Conservation (phyloP, 1,140 invertebrate species). For the Ylistrum balloti region DNA sequence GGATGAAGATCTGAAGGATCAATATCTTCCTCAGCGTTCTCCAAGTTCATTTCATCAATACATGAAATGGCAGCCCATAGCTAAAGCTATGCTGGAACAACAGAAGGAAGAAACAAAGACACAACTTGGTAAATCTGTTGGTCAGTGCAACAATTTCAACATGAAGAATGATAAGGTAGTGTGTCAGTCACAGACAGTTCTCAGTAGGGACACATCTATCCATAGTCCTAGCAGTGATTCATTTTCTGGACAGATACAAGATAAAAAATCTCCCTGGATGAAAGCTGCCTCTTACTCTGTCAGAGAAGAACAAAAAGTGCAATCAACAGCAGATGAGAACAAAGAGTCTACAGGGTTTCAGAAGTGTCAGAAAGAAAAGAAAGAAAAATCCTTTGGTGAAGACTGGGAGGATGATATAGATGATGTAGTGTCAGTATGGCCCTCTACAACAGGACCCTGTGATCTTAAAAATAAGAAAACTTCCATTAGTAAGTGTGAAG, state of each 20-base stretch:
- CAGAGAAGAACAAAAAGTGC: neutral
- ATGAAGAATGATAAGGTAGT: neutral
- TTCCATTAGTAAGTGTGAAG: neutral
- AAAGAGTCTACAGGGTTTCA: neutral
- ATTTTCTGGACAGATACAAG: neutral
- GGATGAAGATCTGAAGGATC: neutral
- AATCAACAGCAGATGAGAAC: neutral
- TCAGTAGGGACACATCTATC: neutral
- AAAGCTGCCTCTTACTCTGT: neutral
- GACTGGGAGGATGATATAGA: slow-evolving; percentile 32
- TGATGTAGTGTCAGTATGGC: neutral
- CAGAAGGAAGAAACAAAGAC: neutral
- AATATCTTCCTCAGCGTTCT: slow-evolving; percentile 9
- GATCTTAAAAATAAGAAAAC: neutral
- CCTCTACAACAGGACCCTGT: neutral
- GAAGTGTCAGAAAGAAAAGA: neutral
- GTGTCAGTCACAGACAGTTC: neutral
- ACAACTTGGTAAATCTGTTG: neutral
- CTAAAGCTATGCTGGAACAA: neutral
- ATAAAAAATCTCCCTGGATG: neutral
- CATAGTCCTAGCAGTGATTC: neutral
- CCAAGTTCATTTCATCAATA: neutral
- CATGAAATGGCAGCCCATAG: slow-evolving; percentile 30
- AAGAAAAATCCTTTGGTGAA: neutral
- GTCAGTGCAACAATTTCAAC: neutral